Conservation (phyloP, 2,888 invertebrate species). For the Unio pictorum region DNA sequence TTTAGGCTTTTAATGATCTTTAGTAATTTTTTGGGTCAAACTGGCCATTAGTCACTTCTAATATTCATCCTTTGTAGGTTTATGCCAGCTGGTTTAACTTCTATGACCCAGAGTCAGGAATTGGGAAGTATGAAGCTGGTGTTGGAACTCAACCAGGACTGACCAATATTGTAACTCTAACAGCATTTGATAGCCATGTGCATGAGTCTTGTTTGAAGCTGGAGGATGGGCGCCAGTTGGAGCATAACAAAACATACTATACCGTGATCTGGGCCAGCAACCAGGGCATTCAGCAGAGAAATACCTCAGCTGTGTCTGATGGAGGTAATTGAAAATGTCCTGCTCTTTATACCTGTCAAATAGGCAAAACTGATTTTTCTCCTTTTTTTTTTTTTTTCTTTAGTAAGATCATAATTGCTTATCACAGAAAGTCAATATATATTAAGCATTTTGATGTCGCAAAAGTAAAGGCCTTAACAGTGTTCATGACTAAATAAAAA, state of each 20-base stretch:
- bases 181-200: constrained; percentile 15
- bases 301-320: constrained; percentile 36
- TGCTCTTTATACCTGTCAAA: no score
- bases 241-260: constrained; percentile 39
- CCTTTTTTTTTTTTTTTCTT: no score
- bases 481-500: no score
- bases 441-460: no score
- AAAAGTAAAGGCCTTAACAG: no score
- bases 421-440: no score
- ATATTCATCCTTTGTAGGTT: constrained; percentile 24
- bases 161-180: constrained; percentile 23
- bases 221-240: constrained; percentile 17
- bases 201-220: constrained; percentile 33
- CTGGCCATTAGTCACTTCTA: no score
- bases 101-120: constrained; percentile 52
- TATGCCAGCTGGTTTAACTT: constrained; percentile 53
- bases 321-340: constrained; percentile 28
- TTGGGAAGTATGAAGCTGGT: constrained; percentile 37
- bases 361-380: no score
- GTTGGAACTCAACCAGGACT: constrained; percentile 23
- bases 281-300: constrained; percentile 44
- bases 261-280: constrained; percentile 45
- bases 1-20: no score
- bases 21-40: no score
- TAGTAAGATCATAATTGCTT: no score